A percentile compares a stretch with the other conserved stretches of the same genome.
These are phyloP conservation scores for Opisthograptis luteolata DNA, from an alignment of 2,888 invertebrate species.

Conservation along the genomic window DNA sequence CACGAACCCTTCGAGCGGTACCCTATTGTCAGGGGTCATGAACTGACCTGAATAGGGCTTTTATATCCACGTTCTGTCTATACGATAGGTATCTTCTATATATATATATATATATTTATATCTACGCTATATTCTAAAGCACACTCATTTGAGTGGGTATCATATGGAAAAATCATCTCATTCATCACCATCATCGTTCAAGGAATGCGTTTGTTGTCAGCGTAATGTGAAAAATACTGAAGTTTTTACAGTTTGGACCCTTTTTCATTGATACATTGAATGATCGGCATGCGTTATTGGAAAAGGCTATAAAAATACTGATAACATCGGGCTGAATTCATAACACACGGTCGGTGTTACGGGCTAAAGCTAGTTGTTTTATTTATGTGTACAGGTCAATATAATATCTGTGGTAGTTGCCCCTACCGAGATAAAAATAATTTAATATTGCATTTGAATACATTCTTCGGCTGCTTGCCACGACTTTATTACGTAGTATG, in stretches of 20 bases:
- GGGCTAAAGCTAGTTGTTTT: constrained; percentile 1
- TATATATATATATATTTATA: constrained; percentile 1
- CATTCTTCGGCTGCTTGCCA: constrained; percentile 12
- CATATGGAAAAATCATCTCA: too few species aligned
- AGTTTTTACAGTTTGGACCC: too few species aligned
- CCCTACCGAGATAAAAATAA: constrained; percentile 18
- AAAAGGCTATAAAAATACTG: too few species aligned
- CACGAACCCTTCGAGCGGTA: constrained; percentile 39
- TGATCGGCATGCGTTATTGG: too few species aligned
- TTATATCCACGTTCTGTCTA: constrained; percentile 15
- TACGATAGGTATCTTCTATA: too few species aligned
- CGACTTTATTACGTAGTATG: too few species aligned
- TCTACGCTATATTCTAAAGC: too few species aligned
- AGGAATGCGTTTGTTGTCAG: too few species aligned
- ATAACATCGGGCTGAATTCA: neutral
- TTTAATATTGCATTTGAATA: constrained; percentile 3
- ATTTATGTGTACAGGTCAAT: constrained; percentile 1
- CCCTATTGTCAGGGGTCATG: constrained; percentile 40
- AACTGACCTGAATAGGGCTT: constrained; percentile 40
- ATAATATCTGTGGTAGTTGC: constrained; percentile 14
- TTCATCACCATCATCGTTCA: too few species aligned
- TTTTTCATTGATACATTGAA: too few species aligned
- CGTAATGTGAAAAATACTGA: too few species aligned
- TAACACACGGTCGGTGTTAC: neutral
- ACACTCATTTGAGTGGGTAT: too few species aligned